Conservation (phyloP, 1,140 invertebrate species). For the Microplitis demolitor region DNA sequence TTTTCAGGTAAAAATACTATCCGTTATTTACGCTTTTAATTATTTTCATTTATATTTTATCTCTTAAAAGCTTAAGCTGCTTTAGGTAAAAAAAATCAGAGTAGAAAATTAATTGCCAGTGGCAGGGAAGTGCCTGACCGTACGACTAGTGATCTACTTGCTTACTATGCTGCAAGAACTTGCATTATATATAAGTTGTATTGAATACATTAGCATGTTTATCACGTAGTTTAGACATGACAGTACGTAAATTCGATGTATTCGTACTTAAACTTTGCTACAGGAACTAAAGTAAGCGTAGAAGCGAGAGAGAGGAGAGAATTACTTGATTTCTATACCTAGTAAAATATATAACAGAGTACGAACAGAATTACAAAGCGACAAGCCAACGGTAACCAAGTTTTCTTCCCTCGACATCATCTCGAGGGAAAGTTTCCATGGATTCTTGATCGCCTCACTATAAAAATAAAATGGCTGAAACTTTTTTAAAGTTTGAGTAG, state of each 20-base stretch:
- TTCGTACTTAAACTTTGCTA: background rate
- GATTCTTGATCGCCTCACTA: background rate
- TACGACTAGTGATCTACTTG: background rate
- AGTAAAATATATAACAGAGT: background rate
- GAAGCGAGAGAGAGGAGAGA: background rate
- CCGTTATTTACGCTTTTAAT: too few species aligned
- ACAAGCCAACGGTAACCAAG: background rate
- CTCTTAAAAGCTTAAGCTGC: too few species aligned
- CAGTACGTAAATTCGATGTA: background rate
- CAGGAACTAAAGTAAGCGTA: background rate
- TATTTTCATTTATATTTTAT: too few species aligned
- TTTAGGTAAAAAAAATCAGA: too few species aligned
- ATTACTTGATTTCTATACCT: background rate
- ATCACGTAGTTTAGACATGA: background rate
- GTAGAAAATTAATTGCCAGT: background rate
- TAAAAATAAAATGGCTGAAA: background rate
- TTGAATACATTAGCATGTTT: background rate
- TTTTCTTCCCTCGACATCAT: background rate
- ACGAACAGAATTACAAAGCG: background rate
- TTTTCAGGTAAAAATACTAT: slow-evolving; percentile 60
- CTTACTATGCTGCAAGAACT: background rate
- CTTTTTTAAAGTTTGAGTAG: background rate
- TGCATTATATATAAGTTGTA: too few species aligned
- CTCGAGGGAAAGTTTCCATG: background rate
- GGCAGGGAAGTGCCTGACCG: background rate